A percentile compares a stretch with the other conserved stretches of the same genome.
These are phyloP conservation scores for Microplitis deprimator DNA, from an alignment of 2,888 invertebrate species.

Conservation along the genomic window DNA sequence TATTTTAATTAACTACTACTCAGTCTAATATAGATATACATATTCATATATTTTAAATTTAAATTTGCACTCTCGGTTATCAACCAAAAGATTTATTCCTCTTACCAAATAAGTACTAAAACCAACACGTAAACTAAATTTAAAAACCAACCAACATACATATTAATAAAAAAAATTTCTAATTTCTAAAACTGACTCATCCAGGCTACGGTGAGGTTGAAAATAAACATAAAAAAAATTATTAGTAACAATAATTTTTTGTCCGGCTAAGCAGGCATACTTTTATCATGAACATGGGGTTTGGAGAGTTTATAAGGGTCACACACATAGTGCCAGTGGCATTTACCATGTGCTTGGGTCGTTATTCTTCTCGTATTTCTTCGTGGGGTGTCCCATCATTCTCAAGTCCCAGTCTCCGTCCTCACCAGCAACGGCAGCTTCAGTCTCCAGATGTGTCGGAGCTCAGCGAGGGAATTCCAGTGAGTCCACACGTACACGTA, in stretches of 20 bases:
- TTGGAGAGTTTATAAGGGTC: constrained; percentile 25
- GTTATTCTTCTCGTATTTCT: constrained; percentile 10
- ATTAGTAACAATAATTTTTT: constrained; percentile 28
- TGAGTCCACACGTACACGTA: neutral
- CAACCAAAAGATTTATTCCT: neutral
- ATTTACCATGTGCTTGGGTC: constrained; percentile 32
- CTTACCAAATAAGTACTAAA: neutral
- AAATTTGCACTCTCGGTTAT: no score
- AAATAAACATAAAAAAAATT: neutral
- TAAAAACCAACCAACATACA: neutral
- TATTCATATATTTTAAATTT: no score
- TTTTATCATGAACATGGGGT: neutral
- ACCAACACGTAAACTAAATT: neutral
- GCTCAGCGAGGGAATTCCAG: neutral
- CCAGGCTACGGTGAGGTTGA: neutral
- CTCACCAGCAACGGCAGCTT: neutral
- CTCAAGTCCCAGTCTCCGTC: constrained; percentile 12
- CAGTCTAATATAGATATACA: no score
- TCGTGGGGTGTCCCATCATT: constrained; percentile 20
- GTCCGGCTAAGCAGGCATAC: neutral
- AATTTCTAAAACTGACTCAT: neutral
- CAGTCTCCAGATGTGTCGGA: neutral
- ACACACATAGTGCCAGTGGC: constrained; percentile 18
- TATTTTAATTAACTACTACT: neutral
- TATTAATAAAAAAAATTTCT: neutral